Base-by-base conservation (phyloP, 1,140 invertebrate species). In the Chelonus insularis region DNA sequence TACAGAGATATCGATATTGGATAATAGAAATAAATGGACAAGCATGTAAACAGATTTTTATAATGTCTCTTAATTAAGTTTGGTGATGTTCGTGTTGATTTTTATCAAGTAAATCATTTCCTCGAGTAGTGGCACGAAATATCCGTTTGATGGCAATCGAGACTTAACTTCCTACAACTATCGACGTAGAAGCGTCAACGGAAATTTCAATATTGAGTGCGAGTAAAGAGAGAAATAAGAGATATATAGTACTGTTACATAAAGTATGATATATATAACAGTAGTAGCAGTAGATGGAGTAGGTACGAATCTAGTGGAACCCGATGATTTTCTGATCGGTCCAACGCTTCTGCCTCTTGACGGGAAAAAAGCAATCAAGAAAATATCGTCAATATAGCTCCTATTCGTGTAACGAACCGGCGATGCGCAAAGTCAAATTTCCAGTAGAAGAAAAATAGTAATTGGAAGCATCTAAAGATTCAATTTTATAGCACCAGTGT, bases 131-230 rank as follows among this genome's bases (percentile, higher is more conserved):
- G 34, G 34, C 52, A 37, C 39, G 29, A 25, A 55, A 55, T 55
- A 55, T 55, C 52, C 52, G 52, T 55, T 18, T 14, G 52, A 29
- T 34, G 52, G 52, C 34, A 55, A 55, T 55, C 34, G 52, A 55
- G 34, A 55, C 52, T 55, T 18, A 29, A 39, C 52, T 55, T 55
- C 52, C 52, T 39, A 55, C 21, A 55, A 9, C 52, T 12, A 55
- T 55, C 52, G 34, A 36, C 12, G 34, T 16, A 55, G 34, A 36
- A 32, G 34, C 36, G 52, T 55, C 16, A 8, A 16, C 52, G 52
- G 52, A 55, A 55, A 55, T 55, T 55, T 55, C 52, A 55, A 55
- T 55, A 55, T 55, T 18, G 52, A 55, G 21, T 34, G 18, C 52
- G 34, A 37, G 32, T n/a, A 16, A 39, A 9, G 36, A 16, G 34